Conservation (phyloP, 2,113 vertebrate species). For the Orthonyx spaldingii region DNA sequence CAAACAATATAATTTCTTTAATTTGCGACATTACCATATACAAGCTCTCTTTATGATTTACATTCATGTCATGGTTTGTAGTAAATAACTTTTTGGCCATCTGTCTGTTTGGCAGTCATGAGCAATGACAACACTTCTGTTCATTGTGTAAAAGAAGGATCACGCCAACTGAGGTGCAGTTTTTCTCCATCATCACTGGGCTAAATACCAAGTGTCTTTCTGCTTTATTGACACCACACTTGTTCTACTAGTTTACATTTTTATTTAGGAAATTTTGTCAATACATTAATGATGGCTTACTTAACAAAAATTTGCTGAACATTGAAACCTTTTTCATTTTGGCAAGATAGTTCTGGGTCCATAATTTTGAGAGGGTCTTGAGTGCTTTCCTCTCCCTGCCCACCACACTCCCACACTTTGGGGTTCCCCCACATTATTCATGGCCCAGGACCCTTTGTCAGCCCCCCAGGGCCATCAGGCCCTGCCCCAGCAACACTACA, state of each 20-base stretch:
- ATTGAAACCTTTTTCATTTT: not conserved
- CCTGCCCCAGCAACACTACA: rapidly evolving
- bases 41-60: not conserved
- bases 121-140: not conserved
- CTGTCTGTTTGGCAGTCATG: not conserved
- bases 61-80: not conserved
- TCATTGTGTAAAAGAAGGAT: not conserved
- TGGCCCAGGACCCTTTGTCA: not conserved
- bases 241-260: not conserved
- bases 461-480: rapidly evolving
- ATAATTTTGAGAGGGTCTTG: not conserved
- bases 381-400: not conserved
- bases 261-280: not conserved
- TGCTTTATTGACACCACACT: not conserved
- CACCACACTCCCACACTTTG: rapidly evolving
- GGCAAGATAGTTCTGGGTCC: not conserved
- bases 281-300: not conserved
- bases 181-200: not conserved
- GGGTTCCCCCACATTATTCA: rapidly evolving
- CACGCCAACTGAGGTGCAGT: not conserved
- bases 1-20: not conserved
- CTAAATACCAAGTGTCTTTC: not conserved
- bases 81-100: not conserved
- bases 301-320: not conserved
- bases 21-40: not conserved